A percentile compares a stretch with the other conserved stretches of the same genome.
Conservation (phyloP, 92 coral and sea anemone species). For the Epizoanthus fatuus region DNA sequence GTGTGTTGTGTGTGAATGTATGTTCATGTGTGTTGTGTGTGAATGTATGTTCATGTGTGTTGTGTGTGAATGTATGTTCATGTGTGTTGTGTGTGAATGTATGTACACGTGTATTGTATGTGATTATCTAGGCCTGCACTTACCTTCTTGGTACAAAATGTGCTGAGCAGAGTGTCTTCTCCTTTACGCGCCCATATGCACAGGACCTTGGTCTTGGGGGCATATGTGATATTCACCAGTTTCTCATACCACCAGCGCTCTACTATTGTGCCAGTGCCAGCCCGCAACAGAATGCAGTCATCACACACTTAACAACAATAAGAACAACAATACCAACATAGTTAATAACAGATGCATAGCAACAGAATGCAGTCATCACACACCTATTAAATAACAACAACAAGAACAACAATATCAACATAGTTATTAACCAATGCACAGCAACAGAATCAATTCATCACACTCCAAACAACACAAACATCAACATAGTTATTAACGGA, state of each 20-base stretch:
- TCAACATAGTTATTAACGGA: too few relatives aligned
- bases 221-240: conserved; percentile 94
- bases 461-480: too few relatives aligned
- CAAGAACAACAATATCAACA: neutral
- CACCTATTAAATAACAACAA: conserved; percentile 30
- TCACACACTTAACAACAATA: conserved; percentile 82
- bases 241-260: conserved; percentile 99
- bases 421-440: neutral
- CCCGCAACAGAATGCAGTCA: conserved; percentile 93
- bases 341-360: neutral
- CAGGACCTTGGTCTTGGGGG: conserved; percentile 96
- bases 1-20: too few relatives aligned
- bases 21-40: too few relatives aligned
- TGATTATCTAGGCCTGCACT: neutral
- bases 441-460: conserved; percentile 35
- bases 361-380: conserved; percentile 95
- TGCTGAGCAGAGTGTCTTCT: conserved; percentile 96
- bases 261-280: conserved; percentile 91
- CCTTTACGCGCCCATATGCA: conserved; percentile 96
- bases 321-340: neutral
- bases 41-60: too few relatives aligned
- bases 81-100: too few relatives aligned
- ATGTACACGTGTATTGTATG: too few relatives aligned
- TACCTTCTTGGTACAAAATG: conserved; percentile 97
- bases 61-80: too few relatives aligned